A percentile compares a stretch with the other conserved stretches of the same genome.
These are phyloP conservation scores for Cataglyphis albicans DNA, from an alignment of 2,888 invertebrate species.

Conservation along the genomic window DNA sequence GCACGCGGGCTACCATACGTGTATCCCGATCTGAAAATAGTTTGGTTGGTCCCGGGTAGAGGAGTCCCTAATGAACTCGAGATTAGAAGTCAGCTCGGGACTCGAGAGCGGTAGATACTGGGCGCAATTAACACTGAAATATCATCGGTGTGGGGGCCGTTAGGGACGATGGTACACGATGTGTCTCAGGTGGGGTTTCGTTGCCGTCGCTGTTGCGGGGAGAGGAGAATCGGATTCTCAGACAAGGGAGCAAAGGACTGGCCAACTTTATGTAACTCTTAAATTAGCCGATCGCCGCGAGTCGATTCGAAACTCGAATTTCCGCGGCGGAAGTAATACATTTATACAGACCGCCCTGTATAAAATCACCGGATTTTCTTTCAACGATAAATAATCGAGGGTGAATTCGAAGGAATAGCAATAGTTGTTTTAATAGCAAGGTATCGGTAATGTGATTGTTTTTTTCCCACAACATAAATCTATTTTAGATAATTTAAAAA, in stretches of 20 bases:
- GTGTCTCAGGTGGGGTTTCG: conserved; percentile 69
- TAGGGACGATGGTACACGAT: conserved; percentile 71
- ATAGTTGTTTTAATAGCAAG: not conserved
- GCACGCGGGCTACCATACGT: conserved; percentile 55
- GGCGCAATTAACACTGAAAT: conserved; percentile 84
- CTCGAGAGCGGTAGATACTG: conserved; percentile 80
- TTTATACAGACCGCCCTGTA: not conserved
- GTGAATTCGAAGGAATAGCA: not conserved
- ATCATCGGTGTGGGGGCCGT: conserved; percentile 80
- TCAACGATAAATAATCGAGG: not conserved
- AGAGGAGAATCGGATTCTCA: conserved; percentile 67
- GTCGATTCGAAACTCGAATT: conserved; percentile 57
- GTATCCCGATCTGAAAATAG: conserved; percentile 77
- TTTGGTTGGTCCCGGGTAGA: conserved; percentile 72
- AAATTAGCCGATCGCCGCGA: conserved; percentile 72
- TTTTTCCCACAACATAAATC: not conserved
- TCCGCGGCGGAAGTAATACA: conserved; percentile 26
- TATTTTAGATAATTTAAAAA: not conserved
- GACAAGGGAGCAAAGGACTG: conserved; percentile 76
- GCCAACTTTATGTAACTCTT: conserved; percentile 78
- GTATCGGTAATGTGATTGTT: not conserved
- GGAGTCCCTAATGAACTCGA: conserved; percentile 82
- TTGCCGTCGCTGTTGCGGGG: conserved; percentile 28
- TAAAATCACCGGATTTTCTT: not conserved
- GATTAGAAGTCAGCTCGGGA: conserved; percentile 81